A percentile compares a stretch with the other conserved stretches of the same genome.
Evolutionary conservation across 2,113 vertebrate species (phyloP).

Genomic region (Corythoichthys haematopterus): DNA sequence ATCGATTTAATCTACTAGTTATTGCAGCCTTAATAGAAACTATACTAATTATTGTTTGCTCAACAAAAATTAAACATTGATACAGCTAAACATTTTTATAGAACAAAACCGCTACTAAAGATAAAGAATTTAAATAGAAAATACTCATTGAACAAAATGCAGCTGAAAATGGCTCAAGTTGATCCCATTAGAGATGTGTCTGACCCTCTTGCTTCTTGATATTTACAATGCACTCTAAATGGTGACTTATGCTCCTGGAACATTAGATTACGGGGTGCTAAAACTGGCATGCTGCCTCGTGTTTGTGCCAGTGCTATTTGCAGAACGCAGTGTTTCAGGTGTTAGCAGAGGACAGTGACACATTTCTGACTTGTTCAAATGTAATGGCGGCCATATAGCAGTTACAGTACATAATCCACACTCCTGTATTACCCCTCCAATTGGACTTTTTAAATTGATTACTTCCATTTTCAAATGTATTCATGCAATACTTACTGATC

Average conservation of each 20-base stretch:
- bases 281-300: constrained; percentile 11
- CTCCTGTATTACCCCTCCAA: not conserved
- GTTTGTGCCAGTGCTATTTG: constrained; percentile 12
- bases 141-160: not conserved
- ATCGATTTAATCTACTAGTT: no score
- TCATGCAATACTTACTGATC: constrained; percentile 20
- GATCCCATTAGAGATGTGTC: constrained; percentile 17
- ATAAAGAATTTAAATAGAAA: not conserved
- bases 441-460: constrained; percentile 35
- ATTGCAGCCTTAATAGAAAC: no score
- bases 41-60: no score
- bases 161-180: constrained; percentile 9
- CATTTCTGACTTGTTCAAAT: constrained; percentile 31
- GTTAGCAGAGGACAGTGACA: constrained; percentile 20
- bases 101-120: constrained; percentile 1
- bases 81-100: no score
- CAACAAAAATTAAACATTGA: no score
- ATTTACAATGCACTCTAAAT: constrained; percentile 10
- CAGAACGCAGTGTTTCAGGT: constrained; percentile 24
- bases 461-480: constrained; percentile 35
- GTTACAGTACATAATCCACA: constrained; percentile 42
- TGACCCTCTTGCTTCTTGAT: constrained; percentile 4
- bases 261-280: constrained; percentile 16
- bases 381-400: constrained; percentile 42
- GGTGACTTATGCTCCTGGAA: constrained; percentile 4